phyloP scores from a whole-genome alignment of 2,797 vertebrate genomes.

The Neosilurus mollespiculum region DNA sequence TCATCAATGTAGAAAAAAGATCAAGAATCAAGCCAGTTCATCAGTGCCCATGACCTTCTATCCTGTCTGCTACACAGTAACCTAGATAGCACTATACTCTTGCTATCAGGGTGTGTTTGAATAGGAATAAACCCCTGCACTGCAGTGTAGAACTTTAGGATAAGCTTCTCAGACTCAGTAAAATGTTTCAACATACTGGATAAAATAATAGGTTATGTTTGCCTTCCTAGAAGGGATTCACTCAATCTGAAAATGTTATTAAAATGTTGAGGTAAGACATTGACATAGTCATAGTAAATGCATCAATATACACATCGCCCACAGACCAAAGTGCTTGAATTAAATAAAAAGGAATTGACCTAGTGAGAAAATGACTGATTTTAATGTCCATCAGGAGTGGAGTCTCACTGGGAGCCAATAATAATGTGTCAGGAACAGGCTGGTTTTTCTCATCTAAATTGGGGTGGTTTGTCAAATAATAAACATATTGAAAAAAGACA shows the following conservation, averaged over 20 bases:
- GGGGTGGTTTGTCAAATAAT: background rate
- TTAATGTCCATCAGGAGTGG: background rate
- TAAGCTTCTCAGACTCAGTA: background rate
- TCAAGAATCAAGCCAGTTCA: background rate
- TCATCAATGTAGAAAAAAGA: background rate
- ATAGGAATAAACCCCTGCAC: background rate
- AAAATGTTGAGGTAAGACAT: background rate
- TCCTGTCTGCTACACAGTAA: background rate
- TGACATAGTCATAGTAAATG: background rate
- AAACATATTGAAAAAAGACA: no score
- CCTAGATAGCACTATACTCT: background rate
- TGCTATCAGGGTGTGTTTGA: background rate
- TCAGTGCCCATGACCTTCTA: background rate
- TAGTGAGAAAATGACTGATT: background rate
- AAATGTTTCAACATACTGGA: background rate
- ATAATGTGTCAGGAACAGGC: background rate
- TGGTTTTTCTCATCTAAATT: background rate
- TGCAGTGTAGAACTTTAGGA: background rate
- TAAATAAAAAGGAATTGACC: background rate
- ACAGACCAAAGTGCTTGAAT: background rate
- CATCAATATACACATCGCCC: background rate
- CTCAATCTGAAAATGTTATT: no score
- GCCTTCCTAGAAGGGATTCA: background rate
- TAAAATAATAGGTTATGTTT: background rate
- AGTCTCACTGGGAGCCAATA: background rate